Evolutionary conservation across 2,888 invertebrate species (phyloP).

Genomic region (Euplexia lucipara): DNA sequence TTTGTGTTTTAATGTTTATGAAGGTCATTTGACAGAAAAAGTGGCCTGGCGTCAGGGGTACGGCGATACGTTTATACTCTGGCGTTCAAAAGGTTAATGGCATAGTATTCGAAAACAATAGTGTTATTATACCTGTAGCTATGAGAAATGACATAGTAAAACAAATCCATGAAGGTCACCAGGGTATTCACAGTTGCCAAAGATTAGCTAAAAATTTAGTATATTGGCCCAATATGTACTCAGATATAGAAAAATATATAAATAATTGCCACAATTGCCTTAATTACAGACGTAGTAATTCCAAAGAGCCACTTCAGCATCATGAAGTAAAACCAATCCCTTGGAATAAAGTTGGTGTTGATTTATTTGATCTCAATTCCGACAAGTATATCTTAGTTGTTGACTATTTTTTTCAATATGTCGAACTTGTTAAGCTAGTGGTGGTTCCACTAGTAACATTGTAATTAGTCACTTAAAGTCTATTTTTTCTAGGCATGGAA

Average conservation of each 20-base stretch:
- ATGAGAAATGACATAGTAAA: neutral
- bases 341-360: neutral
- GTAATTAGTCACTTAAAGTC: neutral
- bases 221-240: slow-evolving; percentile 4
- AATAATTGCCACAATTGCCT: neutral
- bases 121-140: neutral
- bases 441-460: neutral
- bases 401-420: neutral
- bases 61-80: no score
- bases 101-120: slow-evolving; percentile 4
- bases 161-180: slow-evolving; percentile 2
- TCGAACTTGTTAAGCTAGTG: neutral
- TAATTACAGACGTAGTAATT: neutral
- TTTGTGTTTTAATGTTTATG: no score
- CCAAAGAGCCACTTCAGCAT: neutral
- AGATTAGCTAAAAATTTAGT: neutral
- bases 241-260: slow-evolving; percentile 1
- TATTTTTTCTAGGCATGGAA: slow-evolving; percentile 2
- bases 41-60: no score
- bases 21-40: no score
- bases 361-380: slow-evolving; percentile 8
- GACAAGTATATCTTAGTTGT: neutral
- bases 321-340: slow-evolving; percentile 3
- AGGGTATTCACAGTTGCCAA: slow-evolving; percentile 8
- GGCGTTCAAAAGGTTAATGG: no score